Conservation (phyloP, 1,140 invertebrate species). For the Saccostrea cuccullata region DNA sequence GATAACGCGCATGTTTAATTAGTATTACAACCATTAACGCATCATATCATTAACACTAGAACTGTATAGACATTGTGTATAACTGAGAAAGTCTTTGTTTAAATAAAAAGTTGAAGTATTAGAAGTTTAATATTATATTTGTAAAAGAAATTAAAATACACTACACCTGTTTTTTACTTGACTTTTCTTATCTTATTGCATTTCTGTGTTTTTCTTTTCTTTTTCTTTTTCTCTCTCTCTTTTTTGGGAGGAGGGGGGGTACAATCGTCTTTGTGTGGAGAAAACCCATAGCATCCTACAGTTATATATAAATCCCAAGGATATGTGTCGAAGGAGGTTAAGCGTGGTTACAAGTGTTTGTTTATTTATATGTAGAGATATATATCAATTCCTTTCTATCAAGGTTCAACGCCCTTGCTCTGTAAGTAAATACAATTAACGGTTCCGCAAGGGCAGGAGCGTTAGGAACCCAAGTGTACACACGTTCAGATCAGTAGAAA, state of each 20-base stretch:
- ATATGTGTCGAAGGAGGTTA: background rate
- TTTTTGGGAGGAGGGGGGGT: background rate
- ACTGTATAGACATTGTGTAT: too few species aligned
- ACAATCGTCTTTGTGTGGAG: background rate
- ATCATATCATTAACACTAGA: background rate
- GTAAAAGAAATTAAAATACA: too few species aligned
- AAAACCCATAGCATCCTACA: background rate
- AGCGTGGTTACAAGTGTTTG: background rate
- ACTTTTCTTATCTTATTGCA: too few species aligned
- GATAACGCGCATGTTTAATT: background rate
- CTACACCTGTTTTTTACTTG: too few species aligned
- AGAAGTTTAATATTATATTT: too few species aligned
- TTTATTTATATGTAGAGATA: background rate
- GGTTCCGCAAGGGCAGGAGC: background rate
- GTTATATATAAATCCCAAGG: background rate
- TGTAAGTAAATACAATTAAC: conserved; percentile 6
- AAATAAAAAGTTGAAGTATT: too few species aligned
- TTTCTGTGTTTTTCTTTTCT: background rate
- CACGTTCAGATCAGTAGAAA: background rate
- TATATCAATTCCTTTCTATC: background rate
- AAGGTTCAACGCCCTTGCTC: background rate
- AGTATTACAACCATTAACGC: background rate
- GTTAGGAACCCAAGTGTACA: background rate
- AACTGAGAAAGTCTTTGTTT: too few species aligned
- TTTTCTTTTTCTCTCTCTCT: too few species aligned